Evolutionary conservation across 2,888 invertebrate species (phyloP).

Genomic region (Anodontia alba): DNA sequence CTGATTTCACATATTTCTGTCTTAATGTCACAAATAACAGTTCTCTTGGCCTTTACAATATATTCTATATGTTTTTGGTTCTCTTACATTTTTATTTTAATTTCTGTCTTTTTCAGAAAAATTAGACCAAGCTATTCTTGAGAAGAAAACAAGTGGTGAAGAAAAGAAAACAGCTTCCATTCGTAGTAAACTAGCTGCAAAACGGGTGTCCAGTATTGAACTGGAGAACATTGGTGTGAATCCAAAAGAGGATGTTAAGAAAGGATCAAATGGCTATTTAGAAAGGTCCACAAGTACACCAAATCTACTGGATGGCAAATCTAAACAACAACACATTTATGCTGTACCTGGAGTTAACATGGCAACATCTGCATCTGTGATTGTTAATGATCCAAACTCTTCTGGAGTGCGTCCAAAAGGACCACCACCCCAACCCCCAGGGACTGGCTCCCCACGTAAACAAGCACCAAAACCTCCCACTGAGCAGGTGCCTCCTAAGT

Average conservation of each 20-base stretch:
- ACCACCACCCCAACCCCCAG: constrained; percentile 68
- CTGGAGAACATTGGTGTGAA: constrained; percentile 64
- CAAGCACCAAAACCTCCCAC: constrained; percentile 72
- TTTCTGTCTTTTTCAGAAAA: constrained; percentile 74
- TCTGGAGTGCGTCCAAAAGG: constrained; percentile 54
- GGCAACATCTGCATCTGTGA: constrained; percentile 25
- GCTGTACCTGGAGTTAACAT: constrained; percentile 44
- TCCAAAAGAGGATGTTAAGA: constrained; percentile 48
- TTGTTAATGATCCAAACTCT: constrained; percentile 7
- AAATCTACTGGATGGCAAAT: constrained; percentile 63
- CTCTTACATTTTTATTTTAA: too few relatives aligned
- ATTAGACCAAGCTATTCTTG: constrained; percentile 79
- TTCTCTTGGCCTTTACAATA: too few relatives aligned
- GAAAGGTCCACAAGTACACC: constrained; percentile 79
- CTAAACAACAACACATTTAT: constrained; percentile 40
- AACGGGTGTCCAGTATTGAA: constrained; percentile 77
- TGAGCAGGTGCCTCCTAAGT: constrained; percentile 63
- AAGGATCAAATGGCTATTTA: constrained; percentile 54
- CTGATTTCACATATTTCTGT: too few relatives aligned
- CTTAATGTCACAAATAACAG: too few relatives aligned
- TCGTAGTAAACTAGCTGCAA: constrained; percentile 89
- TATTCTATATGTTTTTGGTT: too few relatives aligned
- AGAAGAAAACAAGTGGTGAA: constrained; percentile 65
- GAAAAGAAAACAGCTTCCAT: constrained; percentile 93
- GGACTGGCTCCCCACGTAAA: constrained; percentile 63